Evolutionary conservation across 2,888 invertebrate species (phyloP).

Genomic region (Ceraclea dissimilis): DNA sequence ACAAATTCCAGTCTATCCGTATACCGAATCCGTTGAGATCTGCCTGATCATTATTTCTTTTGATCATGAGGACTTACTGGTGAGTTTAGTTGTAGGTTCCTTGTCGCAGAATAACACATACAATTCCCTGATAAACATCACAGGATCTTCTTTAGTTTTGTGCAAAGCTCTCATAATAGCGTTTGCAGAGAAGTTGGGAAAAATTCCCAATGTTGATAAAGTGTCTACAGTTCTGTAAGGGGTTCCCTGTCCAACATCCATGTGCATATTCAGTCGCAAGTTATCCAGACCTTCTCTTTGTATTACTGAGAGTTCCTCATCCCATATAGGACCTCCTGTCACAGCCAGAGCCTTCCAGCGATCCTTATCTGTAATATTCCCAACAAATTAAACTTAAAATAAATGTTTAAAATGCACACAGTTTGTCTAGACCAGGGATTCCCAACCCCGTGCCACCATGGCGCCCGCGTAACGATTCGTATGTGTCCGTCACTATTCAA

Average conservation of each 20-base stretch:
- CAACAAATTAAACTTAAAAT: no score
- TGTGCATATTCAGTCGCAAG: slow-evolving; percentile 34
- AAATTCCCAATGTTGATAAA: slow-evolving; percentile 35
- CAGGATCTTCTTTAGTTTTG: slow-evolving; percentile 35
- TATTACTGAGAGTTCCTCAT: slow-evolving; percentile 38
- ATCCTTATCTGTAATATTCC: slow-evolving; percentile 7
- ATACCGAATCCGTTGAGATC: no score
- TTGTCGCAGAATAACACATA: slow-evolving; percentile 36
- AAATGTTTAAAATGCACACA: neutral
- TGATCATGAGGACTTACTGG: no score
- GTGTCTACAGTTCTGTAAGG: slow-evolving; percentile 33
- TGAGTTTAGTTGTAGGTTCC: slow-evolving; percentile 33
- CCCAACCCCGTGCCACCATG: neutral
- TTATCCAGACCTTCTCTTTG: slow-evolving; percentile 36
- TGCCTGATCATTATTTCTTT: no score
- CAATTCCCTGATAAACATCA: slow-evolving; percentile 43
- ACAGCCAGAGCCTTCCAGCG: neutral
- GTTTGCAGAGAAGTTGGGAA: slow-evolving; percentile 31
- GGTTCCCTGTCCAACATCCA: slow-evolving; percentile 39
- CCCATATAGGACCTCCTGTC: slow-evolving; percentile 39
- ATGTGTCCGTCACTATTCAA: no score
- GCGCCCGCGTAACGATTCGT: no score
- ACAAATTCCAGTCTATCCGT: no score
- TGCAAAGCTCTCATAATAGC: slow-evolving; percentile 36
- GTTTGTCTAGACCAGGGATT: neutral